A percentile compares a stretch with the other conserved stretches of the same genome.
Conservation (phyloP, 2,888 invertebrate genomes). For the Drosophila leonis region DNA sequence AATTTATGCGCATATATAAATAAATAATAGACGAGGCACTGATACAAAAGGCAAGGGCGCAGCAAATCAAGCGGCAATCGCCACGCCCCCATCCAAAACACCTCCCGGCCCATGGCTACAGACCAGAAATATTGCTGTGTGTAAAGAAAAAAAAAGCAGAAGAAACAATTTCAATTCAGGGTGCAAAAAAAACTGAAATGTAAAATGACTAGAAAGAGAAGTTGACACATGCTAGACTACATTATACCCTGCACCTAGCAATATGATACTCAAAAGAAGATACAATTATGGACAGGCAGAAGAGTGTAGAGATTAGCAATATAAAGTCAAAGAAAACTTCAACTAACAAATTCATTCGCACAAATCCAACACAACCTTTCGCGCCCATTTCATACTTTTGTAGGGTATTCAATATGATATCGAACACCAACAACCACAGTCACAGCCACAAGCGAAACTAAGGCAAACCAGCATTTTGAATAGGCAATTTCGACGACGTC, state of each 20-base stretch:
- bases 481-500: conserved; percentile 24
- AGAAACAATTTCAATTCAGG: conserved; percentile 25
- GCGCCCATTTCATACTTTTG: background rate
- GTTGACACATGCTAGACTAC: background rate
- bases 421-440: conserved; percentile 13
- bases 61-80: conserved; percentile 36
- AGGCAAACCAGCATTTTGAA: conserved; percentile 22
- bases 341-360: background rate
- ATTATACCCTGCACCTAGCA: background rate
- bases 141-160: background rate
- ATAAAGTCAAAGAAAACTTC: background rate
- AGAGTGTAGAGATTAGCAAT: background rate
- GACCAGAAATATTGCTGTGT: conserved; percentile 24
- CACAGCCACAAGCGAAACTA: conserved; percentile 9
- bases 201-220: conserved; percentile 17
- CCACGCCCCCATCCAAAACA: conserved; percentile 1
- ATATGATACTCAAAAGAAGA: background rate
- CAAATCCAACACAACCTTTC: background rate
- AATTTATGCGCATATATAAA: conserved; percentile 67
- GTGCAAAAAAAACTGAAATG: conserved; percentile 18
- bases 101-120: background rate
- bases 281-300: background rate
- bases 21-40: conserved; percentile 41
- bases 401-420: conserved; percentile 24
- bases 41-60: conserved; percentile 16